Evolutionary conservation across 2,797 vertebrate genomes (phyloP).

Genomic region (Phyllotis vaccarum): DNA sequence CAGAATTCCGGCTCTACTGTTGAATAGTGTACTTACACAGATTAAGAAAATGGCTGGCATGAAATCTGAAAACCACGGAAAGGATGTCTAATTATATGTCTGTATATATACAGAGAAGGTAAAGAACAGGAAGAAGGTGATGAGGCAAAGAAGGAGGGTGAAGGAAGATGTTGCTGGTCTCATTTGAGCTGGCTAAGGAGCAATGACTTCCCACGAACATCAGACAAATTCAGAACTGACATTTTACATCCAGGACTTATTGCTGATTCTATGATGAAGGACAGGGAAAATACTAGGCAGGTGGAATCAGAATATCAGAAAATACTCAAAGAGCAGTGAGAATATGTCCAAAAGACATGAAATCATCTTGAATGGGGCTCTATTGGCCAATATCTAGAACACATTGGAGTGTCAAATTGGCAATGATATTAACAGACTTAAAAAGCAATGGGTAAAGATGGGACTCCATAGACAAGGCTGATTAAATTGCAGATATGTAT

Average conservation of each 20-base stretch:
- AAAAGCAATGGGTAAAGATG: conserved; percentile 19
- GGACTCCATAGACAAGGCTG: background rate
- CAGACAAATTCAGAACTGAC: background rate
- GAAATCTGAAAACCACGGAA: background rate
- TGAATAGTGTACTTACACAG: background rate
- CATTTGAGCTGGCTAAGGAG: background rate
- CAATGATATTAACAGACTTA: background rate
- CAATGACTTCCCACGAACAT: background rate
- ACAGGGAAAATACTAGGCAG: background rate
- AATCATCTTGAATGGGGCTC: background rate
- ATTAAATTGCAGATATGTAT: conserved; percentile 45
- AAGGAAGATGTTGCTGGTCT: background rate
- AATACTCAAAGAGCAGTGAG: background rate
- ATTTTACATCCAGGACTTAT: conserved; percentile 10
- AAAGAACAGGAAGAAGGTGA: background rate
- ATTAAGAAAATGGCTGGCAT: background rate
- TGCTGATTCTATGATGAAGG: background rate
- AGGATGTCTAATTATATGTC: background rate
- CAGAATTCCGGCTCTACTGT: background rate
- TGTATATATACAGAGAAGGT: background rate
- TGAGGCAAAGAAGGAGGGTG: accelerated
- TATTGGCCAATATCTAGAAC: background rate
- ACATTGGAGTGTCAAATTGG: conserved; percentile 1
- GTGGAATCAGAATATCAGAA: background rate
- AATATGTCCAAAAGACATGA: background rate